Evolutionary conservation across 2,113 vertebrate genomes (phyloP), one percentile per base, ranked within the genome.

Genomic region (Solenodon paradoxus): DNA sequence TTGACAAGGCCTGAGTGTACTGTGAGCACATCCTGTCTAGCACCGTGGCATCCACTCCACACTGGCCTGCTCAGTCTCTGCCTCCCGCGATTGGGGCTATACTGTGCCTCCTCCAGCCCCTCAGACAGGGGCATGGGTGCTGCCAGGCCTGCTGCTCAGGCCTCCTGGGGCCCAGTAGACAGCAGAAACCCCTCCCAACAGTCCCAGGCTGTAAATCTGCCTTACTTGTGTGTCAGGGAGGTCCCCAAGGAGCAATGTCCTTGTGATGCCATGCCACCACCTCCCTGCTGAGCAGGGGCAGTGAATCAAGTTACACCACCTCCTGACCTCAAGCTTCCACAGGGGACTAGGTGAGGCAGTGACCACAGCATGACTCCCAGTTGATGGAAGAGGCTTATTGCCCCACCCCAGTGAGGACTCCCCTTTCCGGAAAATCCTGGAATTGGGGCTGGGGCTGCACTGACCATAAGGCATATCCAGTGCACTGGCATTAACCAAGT

Each of bases 231-330:
- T 15, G 24, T 20, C 66, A 66, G 51, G 63, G 63, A 68, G 28
- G 22, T 22, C 47, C 71, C 64, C 4, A 4, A 45, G 64, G 81
- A 69, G 32, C 4, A 11, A 13, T 6, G 24, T 57, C 64, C 68
- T 68, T 12, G 71, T 26, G 5, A 1, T 24, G 55, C 26, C 13
- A 4, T 30, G 0, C 74, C 9, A 7, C 28, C 9, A 9, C 8
- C 32, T 40, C 19, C 30, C 35, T 66, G 72, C 38, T 26, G 55
- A 83, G 81, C 0, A 51, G 26, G 40, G 40, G 11, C 22, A 10
- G 71, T 49, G 22, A 42, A 49, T 51, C 22, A 42, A 26, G 16
- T 20, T 0, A 19, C 5, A 40, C 12, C 9, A 0, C 3, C 22
- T 42, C 74, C 38, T 1, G 10, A 49, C 24, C 30, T 42, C 40